Conservation (phyloP, 2,888 invertebrate genomes). For the Mechanitis mazaeus region DNA sequence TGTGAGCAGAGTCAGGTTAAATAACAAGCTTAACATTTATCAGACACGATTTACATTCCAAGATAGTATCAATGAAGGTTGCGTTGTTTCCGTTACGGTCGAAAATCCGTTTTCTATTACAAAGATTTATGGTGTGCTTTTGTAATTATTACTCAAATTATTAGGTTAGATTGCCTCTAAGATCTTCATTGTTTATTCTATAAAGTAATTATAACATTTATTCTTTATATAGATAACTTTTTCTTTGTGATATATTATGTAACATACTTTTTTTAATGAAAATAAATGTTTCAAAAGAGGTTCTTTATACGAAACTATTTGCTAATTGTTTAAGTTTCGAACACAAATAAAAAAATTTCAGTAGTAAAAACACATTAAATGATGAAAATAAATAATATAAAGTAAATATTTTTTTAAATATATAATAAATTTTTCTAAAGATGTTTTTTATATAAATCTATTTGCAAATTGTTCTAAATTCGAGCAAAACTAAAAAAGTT, state of each 20-base stretch:
- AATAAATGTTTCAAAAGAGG: no score
- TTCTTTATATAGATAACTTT: conserved; percentile 5
- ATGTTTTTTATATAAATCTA: no score
- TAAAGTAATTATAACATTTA: conserved; percentile 19
- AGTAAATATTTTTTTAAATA: no score
- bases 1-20: not conserved
- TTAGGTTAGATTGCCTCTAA: conserved; percentile 14
- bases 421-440: no score
- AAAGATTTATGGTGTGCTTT: conserved; percentile 34
- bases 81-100: conserved; percentile 35
- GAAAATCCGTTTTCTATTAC: conserved; percentile 35
- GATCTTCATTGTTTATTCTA: conserved; percentile 22
- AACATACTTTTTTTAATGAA: no score
- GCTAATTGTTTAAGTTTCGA: no score
- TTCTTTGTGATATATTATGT: not conserved
- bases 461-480: no score
- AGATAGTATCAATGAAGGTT: conserved; percentile 36
- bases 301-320: no score
- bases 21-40: conserved; percentile 26
- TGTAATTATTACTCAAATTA: conserved; percentile 35
- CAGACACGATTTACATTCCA: conserved; percentile 34
- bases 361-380: not conserved
- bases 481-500: not conserved
- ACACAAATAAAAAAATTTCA: not conserved
- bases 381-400: not conserved